Evolutionary conservation across 1,140 invertebrate species (phyloP), one percentile per base, ranked within the genome.

Genomic region (Calephelis virginiensis): DNA sequence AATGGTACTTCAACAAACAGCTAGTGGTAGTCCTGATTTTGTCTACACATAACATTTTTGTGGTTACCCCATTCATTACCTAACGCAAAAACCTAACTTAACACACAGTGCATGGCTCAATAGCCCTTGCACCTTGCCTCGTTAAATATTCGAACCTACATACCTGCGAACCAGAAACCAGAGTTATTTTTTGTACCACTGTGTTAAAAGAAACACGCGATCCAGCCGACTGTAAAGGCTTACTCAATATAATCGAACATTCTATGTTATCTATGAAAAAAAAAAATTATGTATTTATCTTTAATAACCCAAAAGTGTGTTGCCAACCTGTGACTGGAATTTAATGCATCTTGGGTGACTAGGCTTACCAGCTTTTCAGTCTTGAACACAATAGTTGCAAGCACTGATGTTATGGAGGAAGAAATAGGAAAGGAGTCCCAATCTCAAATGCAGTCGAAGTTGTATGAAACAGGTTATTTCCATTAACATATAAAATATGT

Each of bases 111-210:
- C n/a, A 59, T 59, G 28, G 28, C 53, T 59, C 28, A 59, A 59
- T 59, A 37, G 53, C 53, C 50, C 50, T 59, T 59, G 53, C 53
- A 59, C 53, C 53, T 59, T 59, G 53, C 53, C 28, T 59, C 53
- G 53, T 59, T 59, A 59, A 59, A 28, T 59, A 59, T 59, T 59
- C 53, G 53, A 59, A 59, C 53, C 53, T 38, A 59, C 53, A 59
- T 59, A 59, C 53, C 53, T 56, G 50, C 50, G 10, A 28, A 28
- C 14, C 50, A 56, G 50, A 56, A 56, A 56, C 50, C 50, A 56
- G 28, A 56, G 50, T 14, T 28, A 56, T 56, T 56, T 56, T 56
- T 56, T 56, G 12, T 56, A 11, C 17, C 50, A 53, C 8, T 17
- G 14, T 13, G 50, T 12, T 56, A 12, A 56, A 56, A 56, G 50